Evolutionary conservation across 2,888 invertebrate genomes (phyloP).

Genomic region (Coecobrya sp.): DNA sequence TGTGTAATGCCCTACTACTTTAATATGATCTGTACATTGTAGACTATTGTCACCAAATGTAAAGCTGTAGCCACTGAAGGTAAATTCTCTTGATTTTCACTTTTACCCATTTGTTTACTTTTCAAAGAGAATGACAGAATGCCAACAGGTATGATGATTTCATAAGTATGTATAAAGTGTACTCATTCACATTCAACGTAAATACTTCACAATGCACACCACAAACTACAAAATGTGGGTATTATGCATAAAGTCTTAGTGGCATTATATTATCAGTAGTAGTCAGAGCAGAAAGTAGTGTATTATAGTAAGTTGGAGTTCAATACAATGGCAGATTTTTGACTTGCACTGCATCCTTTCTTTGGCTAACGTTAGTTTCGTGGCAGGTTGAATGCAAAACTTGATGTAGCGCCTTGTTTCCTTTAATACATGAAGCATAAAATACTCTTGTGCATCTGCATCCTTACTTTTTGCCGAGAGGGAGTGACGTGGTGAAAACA

Average conservation of each 20-base stretch:
- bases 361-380: constrained; percentile 32
- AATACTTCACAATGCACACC: no score
- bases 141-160: no score
- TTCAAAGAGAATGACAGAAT: no score
- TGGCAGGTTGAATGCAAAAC: constrained; percentile 54
- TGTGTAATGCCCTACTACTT: no score
- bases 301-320: no score
- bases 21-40: background rate
- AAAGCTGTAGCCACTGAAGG: constrained; percentile 22
- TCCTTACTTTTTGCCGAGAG: background rate
- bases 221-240: no score
- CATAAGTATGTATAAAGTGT: no score
- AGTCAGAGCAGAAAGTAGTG: no score
- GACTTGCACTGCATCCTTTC: constrained; percentile 15
- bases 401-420: constrained; percentile 30
- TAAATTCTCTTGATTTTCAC: constrained; percentile 8
- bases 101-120: background rate
- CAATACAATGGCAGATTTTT: constrained; percentile 48
- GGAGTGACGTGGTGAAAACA: background rate
- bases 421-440: constrained; percentile 1
- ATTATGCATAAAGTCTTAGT: no score
- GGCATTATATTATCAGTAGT: no score
- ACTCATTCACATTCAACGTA: no score
- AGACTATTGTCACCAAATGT: constrained; percentile 35
- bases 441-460: no score